Conservation (phyloP, 2,888 invertebrate genomes). For the Molanna angustata region DNA sequence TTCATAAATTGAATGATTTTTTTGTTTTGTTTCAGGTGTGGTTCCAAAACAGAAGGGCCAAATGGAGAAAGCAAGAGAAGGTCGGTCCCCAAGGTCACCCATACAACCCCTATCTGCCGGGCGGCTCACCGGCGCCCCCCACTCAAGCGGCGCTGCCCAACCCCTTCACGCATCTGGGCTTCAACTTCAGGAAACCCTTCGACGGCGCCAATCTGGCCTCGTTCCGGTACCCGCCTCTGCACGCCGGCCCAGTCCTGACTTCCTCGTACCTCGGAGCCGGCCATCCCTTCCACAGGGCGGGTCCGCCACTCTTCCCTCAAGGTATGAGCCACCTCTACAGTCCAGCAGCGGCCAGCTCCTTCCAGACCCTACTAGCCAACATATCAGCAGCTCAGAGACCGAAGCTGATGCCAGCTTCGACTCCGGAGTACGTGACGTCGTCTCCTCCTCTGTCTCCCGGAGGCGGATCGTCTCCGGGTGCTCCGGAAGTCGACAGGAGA, state of each 20-base stretch:
- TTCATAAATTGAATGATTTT: too few species aligned
- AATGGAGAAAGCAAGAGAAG: slow-evolving; percentile 92
- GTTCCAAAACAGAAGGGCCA: slow-evolving; percentile 90
- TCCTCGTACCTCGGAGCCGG: slow-evolving; percentile 56
- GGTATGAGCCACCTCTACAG: slow-evolving; percentile 58
- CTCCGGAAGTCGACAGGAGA: slow-evolving; percentile 75
- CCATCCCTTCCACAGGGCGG: slow-evolving; percentile 55
- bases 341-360: slow-evolving; percentile 60
- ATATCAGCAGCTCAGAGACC: slow-evolving; percentile 64
- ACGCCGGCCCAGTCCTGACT: slow-evolving; percentile 51
- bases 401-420: slow-evolving; percentile 40
- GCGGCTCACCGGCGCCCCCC: slow-evolving; percentile 60
- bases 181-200: slow-evolving; percentile 72
- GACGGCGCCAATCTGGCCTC: slow-evolving; percentile 65
- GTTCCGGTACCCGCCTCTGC: slow-evolving; percentile 66
- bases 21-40: slow-evolving; percentile 69
- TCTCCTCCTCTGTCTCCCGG: slow-evolving; percentile 57
- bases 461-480: slow-evolving; percentile 54
- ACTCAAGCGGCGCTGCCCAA: slow-evolving; percentile 68
- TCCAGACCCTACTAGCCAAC: slow-evolving; percentile 82
- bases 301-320: slow-evolving; percentile 63
- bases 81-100: slow-evolving; percentile 89
- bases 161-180: slow-evolving; percentile 76
- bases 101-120: slow-evolving; percentile 79
- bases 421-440: slow-evolving; percentile 38